These are phyloP conservation scores for Strongylocentrotus purpuratus DNA, from an alignment of 35 echinoderm and acorn worm species.

Conservation along the genomic window DNA sequence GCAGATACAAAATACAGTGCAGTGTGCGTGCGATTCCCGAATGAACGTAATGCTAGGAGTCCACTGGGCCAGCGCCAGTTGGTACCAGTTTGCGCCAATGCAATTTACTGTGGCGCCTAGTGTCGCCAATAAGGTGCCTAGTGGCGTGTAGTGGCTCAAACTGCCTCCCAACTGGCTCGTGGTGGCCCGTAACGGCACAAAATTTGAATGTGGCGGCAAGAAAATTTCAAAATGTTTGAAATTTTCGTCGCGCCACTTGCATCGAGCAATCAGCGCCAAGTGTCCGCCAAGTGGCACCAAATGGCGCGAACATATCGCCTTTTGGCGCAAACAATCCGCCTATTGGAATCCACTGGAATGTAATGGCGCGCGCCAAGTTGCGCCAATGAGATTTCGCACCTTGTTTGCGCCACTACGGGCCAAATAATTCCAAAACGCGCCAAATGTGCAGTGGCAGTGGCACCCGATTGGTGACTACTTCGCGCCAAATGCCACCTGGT, in stretches of 20 bases:
- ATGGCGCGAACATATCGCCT: slow-evolving; percentile 32
- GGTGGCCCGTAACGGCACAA: background rate
- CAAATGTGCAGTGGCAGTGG: too few species aligned
- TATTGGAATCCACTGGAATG: slow-evolving; percentile 56
- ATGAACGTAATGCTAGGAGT: background rate
- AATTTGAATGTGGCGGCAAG: too few species aligned
- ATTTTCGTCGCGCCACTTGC: too few species aligned
- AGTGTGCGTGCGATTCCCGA: too few species aligned
- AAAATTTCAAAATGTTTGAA: too few species aligned
- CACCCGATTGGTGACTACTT: too few species aligned
- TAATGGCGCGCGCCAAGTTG: slow-evolving; percentile 43
- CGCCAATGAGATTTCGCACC: slow-evolving; percentile 15
- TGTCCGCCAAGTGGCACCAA: slow-evolving; percentile 53
- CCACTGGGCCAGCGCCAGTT: background rate
- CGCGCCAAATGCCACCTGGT: too few species aligned
- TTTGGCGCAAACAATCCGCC: slow-evolving; percentile 49
- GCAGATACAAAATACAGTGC: too few species aligned
- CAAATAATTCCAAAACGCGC: too few species aligned
- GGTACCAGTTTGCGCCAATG: background rate
- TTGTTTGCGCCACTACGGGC: too few species aligned
- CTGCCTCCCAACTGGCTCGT: slow-evolving; percentile 25
- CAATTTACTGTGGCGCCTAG: background rate
- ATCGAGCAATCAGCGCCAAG: background rate
- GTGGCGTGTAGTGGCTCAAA: background rate
- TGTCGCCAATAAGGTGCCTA: slow-evolving; percentile 16